These are phyloP conservation scores for Lepidurus packardi DNA, from an alignment of 1,140 invertebrate species.

Conservation along the genomic window DNA sequence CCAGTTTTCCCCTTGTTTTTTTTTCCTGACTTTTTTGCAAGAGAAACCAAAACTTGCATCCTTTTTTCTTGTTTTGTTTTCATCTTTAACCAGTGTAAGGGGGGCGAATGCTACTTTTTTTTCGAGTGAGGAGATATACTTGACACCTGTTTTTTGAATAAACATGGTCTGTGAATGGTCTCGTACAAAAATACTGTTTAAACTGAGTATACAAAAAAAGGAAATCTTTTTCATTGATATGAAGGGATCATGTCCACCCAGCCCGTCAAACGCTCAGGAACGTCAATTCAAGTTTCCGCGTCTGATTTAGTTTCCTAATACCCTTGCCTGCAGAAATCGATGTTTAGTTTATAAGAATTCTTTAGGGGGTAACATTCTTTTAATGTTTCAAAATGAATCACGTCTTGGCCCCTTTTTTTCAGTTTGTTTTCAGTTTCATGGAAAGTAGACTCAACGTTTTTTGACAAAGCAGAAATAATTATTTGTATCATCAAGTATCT, in stretches of 20 bases:
- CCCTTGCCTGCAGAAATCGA: constrained; percentile 7
- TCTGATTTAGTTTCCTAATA: background rate
- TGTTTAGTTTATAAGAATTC: background rate
- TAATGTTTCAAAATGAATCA: background rate
- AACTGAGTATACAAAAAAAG: background rate
- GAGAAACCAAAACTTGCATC: background rate
- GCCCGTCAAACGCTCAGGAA: constrained; percentile 12
- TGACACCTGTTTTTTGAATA: background rate
- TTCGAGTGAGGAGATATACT: background rate
- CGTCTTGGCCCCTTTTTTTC: background rate
- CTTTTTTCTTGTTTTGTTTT: background rate
- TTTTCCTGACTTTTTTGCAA: background rate
- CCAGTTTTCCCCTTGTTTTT: background rate
- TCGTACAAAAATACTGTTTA: constrained; percentile 6
- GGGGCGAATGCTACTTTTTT: background rate
- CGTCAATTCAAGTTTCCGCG: constrained; percentile 6
- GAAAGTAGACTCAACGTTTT: background rate
- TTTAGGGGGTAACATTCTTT: background rate
- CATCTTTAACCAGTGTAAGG: background rate
- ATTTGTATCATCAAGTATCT: background rate
- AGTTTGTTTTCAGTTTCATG: background rate
- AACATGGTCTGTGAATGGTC: constrained; percentile 12
- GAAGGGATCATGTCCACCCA: constrained; percentile 16
- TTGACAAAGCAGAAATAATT: background rate
- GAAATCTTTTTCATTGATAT: background rate